Evolutionary conservation across 2,888 invertebrate species (phyloP), one percentile per base, ranked within the genome.

Genomic region (Drosophila borborema): DNA sequence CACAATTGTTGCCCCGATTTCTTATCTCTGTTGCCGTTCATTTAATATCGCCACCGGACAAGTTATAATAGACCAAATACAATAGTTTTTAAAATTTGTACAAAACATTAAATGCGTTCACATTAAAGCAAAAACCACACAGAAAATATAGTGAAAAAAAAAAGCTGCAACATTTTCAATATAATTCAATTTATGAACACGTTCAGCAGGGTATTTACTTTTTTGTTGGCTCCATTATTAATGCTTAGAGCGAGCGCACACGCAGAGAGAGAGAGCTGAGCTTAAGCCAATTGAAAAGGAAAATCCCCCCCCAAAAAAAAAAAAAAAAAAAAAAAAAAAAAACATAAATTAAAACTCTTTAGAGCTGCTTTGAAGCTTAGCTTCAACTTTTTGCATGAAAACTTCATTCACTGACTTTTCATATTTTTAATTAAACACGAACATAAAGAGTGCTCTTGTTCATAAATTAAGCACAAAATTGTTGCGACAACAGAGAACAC

Each of bases 1-100:
- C 81, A 72, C 77, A 80, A 74, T 67, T 74, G 72, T 46, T 55
- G 64, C 51, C 49, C 49, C 54, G 62, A 63, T 61, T 74, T 69
- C 63, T 62, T 70, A 74, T 74, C 74, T 41, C 34, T 43, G 36
- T 61, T 60, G 14, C 14, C 55, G 60, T 72, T 72, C 48, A 76
- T 68, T 62, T 62, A 43, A 28, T 46, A 45, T 51, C 7, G 38
- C 31, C n/a, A 23, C 31, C 5, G 23, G n/a, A 18, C 12, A 16
- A 55, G 14, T 49, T 34, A 3, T 9, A 34, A 34, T 20, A n/a
- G 23, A 9, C 40, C 20, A n/a, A 49, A 38, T 9, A 12, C 10
- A 48, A 16, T 8, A 18, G 12, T 12, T n/a, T 8, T 16, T 20
- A 18, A 28, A n/a, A 14, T 46, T 7, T n/a, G 3, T 23, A n/a